Percentiles rank a stretch among this genome's conserved stretches.
Conservation (phyloP, 2,797 vertebrate genomes). For the Rhynchonycteris naso region DNA sequence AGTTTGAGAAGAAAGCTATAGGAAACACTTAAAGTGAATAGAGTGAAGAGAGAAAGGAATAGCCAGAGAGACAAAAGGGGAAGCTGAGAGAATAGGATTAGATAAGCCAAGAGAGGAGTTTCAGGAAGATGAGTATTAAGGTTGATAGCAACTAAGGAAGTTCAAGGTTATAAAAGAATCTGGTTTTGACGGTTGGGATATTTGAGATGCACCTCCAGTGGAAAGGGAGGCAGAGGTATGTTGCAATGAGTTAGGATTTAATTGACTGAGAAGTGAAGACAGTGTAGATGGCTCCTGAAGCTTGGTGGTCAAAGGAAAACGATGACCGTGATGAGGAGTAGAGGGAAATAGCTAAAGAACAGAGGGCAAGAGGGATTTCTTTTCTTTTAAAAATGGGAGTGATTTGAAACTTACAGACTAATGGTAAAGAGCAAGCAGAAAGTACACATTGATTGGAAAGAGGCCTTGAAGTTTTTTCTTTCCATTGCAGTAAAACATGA, state of each 20-base stretch:
- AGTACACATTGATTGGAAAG: neutral
- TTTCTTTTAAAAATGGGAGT: neutral
- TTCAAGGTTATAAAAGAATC: neutral
- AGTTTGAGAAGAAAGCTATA: neutral
- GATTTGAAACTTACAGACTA: neutral
- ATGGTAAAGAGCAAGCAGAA: neutral
- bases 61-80: neutral
- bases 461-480: neutral
- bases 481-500: neutral
- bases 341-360: neutral
- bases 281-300: neutral
- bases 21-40: neutral
- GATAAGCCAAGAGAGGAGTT: neutral
- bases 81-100: neutral
- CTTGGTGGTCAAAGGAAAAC: neutral
- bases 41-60: neutral
- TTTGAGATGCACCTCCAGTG: neutral
- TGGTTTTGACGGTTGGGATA: neutral
- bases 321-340: neutral
- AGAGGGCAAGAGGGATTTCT: neutral
- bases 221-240: neutral
- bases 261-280: neutral
- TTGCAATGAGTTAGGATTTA: neutral
- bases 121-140: neutral
- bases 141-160: neutral